Base-by-base conservation (phyloP, 92 coral and sea anemone species). In the Parazoanthus atlanticus region DNA sequence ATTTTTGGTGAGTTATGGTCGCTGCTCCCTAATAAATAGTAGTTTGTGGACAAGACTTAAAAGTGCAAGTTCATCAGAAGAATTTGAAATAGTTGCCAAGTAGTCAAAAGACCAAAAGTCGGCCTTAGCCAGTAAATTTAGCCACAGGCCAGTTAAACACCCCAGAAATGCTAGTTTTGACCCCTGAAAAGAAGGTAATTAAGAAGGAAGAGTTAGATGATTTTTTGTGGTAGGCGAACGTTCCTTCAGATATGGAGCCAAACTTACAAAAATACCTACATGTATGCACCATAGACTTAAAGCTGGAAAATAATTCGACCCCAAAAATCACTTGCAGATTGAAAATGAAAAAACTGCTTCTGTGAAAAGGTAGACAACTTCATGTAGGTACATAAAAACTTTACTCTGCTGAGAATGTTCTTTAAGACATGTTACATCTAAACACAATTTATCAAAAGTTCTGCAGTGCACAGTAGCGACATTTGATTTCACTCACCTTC, bases 401-500 rank as follows among this genome's bases (percentile, higher is more conserved):
- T 16, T 16, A 21, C 65, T 21, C 65, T 6, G 26, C 69, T 61
- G 9, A 40, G 67, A 36, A 79, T 40, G 54, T 79, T 28, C 25
- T 13, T 52, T 52, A 40, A n/a, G 17, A 29, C 10, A 34, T 4
- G 6, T 64, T 73, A 32, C 21, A 34, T 0, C n/a, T 30, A 71
- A 76, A 52, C 33, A 31, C 30, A 67, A 13, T 3, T 15, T 38
- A 26, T n/a, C n/a, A 77, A 19, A 46, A n/a, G n/a, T n/a, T n/a
- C 7, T 32, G 7, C 43, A 26, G 1, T 16, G 13, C 11, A 15
- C 49, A n/a, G 34, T n/a, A 26, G 16, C 23, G 29, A 38, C 19
- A 26, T 47, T n/a, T n/a, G n/a, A n/a, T n/a, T 32, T 41, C 28
- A 86, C 94, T 86, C 12, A 97, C 99, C 99, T 91, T 98, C 95